These are phyloP conservation scores for Selene dorsalis DNA, from an alignment of 2,797 vertebrate genomes.

Conservation along the genomic window DNA sequence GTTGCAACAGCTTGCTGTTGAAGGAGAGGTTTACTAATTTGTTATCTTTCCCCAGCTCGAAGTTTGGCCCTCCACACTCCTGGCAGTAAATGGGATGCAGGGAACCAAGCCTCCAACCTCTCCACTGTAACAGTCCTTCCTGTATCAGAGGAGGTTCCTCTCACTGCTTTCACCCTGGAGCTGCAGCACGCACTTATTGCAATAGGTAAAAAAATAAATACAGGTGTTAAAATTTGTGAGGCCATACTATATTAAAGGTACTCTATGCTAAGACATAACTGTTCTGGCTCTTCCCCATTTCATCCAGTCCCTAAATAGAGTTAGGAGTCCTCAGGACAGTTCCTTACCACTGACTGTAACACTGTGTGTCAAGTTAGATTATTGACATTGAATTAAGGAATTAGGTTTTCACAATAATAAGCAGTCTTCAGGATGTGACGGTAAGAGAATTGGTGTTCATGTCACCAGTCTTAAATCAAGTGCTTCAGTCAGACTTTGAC, in stretches of 20 bases:
- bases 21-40: constrained; percentile 28
- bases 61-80: constrained; percentile 86
- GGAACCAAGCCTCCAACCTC: constrained; percentile 91
- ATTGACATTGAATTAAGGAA: constrained; percentile 1
- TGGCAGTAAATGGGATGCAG: constrained; percentile 91
- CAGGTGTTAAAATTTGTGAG: background rate
- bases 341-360: background rate
- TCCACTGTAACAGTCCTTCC: constrained; percentile 93
- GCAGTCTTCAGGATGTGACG: background rate
- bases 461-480: background rate
- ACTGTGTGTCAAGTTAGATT: constrained; percentile 1
- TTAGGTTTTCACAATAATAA: constrained; percentile 9
- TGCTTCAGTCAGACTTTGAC: constrained; percentile 6
- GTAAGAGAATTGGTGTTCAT: background rate
- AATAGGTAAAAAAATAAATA: constrained; percentile 83
- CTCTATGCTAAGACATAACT: background rate
- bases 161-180: constrained; percentile 93
- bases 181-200: constrained; percentile 91
- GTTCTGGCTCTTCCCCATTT: constrained; percentile 2
- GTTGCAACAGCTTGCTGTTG: background rate
- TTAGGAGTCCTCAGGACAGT: background rate
- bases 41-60: constrained; percentile 80
- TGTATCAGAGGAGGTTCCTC: constrained; percentile 93
- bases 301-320: constrained; percentile 3
- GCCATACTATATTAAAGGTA: background rate